Base-by-base conservation (phyloP, 2,113 vertebrate species). In the Platysternon megacephalum region DNA sequence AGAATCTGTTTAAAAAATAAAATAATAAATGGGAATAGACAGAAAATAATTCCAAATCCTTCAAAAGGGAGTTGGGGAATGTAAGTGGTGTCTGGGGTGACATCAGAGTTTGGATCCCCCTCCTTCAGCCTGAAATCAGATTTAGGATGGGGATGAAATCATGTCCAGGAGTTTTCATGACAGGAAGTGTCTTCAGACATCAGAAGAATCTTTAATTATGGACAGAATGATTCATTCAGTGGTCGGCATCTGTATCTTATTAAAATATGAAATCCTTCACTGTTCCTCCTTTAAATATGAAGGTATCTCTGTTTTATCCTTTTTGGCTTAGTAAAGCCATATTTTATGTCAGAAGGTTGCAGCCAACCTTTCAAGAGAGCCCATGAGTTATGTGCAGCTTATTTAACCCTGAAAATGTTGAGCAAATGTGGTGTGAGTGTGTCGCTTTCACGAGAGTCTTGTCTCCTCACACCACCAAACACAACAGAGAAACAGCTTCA, bases 111-210 rank as follows among this genome's bases (percentile, higher is more conserved):
- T 93, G 95, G 96, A 97, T 97, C 95, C 81, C 95, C 78, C 87
- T 96, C 87, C 93, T 96, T 93, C 87, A 90, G 93, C 94, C 96
- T 96, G 92, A 97, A 97, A 97, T 97, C 96, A 90, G 93, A 90
- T 95, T 98, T 92, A 93, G 84, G 91, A 96, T 94, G 98, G 98
- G 97, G 97, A 98, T 98, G 98, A 98, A 98, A 98, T 98, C 97
- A 98, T 96, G 97, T 98, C 98, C 98, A 97, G 97, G 97, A 98
- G 97, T 98, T 98, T 98, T 98, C 98, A 98, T 98, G 97, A 98
- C 98, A 98, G 98, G 98, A 98, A 98, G 98, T 98, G 97, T 94
- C 96, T 98, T 98, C 98, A 98, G 98, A 99, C 98, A 98, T 99
- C 98, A 99, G 98, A 99, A 96, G 97, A 97, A 98, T 96, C 97